phyloP scores from a whole-genome alignment of 2,113 vertebrate species.

The Phalacrocorax brasilianus region DNA sequence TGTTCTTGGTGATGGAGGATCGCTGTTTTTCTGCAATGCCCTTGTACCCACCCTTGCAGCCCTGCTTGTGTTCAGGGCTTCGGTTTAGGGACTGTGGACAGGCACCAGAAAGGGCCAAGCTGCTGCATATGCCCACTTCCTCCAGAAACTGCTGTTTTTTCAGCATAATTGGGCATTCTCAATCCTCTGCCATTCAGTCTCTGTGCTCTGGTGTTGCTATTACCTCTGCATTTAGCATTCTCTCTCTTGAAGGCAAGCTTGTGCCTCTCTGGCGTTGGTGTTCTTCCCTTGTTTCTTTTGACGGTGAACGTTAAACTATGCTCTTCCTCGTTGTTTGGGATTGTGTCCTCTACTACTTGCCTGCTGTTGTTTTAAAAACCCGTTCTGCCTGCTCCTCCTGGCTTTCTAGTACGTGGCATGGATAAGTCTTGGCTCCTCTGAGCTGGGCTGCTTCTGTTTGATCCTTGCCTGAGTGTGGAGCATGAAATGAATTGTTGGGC shows the following conservation, averaged over 20 bases:
- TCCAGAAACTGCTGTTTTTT: not conserved
- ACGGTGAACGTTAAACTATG: not conserved
- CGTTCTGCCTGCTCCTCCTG: constrained; percentile 36
- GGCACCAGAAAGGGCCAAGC: not conserved
- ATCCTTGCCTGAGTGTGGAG: not conserved
- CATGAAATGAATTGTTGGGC: not conserved
- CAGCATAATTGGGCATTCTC: not conserved
- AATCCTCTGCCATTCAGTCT: not conserved
- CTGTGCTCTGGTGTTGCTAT: not conserved
- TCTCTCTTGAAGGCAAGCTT: not conserved
- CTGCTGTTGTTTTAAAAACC: constrained; percentile 20
- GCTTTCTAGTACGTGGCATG: not conserved
- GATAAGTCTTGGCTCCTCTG: not conserved
- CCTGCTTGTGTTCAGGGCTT: not conserved
- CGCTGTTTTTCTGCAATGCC: rapidly evolving
- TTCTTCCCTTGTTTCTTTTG: not conserved
- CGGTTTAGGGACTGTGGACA: not conserved
- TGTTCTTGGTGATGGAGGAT: not conserved
- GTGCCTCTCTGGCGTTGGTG: not conserved
- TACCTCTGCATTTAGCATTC: not conserved
- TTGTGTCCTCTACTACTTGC: not conserved
- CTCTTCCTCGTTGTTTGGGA: not conserved
- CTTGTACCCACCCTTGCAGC: not conserved
- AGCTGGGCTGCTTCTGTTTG: not conserved
- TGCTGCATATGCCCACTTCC: not conserved